Percentiles rank a stretch among this genome's conserved stretches.
Evolutionary conservation across 2,888 invertebrate species (phyloP).

Genomic region (Branchipolynoe longqiensis): DNA sequence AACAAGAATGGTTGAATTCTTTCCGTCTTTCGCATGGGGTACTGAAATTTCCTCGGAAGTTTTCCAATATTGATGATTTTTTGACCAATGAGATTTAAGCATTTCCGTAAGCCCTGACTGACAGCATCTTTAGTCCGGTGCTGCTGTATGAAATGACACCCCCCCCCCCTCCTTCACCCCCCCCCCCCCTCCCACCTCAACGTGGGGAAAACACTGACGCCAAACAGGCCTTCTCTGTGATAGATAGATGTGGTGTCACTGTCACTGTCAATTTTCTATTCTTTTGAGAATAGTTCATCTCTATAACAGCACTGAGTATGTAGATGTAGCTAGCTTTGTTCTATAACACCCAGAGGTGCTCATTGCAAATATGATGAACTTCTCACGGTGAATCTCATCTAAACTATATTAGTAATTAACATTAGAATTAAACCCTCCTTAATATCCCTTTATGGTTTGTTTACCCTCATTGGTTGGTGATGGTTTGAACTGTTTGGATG

Average conservation of each 20-base stretch:
- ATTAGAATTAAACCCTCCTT: no score
- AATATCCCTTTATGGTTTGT: slow-evolving; percentile 6
- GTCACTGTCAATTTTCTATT: neutral
- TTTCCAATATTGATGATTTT: no score
- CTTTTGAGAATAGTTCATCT: neutral
- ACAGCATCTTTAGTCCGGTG: neutral
- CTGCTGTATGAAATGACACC: neutral
- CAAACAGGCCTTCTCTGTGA: neutral
- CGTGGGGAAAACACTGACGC: slow-evolving; percentile 50
- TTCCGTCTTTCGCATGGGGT: no score
- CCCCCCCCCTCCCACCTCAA: no score
- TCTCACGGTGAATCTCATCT: neutral
- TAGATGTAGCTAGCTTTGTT: neutral
- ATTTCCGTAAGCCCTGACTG: slow-evolving; percentile 34
- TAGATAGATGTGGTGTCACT: slow-evolving; percentile 32
- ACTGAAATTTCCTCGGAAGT: no score
- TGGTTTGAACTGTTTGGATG: no score
- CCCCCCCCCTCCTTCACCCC: no score
- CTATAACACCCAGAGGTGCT: neutral
- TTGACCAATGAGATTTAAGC: neutral
- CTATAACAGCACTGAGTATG: neutral
- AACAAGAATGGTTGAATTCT: no score
- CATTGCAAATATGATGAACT: neutral
- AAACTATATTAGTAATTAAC: no score
- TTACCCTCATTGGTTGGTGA: neutral